A percentile compares a stretch with the other conserved stretches of the same genome.
These are phyloP conservation scores for Pterostichus niger DNA, from an alignment of 2,888 invertebrate genomes.

Conservation along the genomic window DNA sequence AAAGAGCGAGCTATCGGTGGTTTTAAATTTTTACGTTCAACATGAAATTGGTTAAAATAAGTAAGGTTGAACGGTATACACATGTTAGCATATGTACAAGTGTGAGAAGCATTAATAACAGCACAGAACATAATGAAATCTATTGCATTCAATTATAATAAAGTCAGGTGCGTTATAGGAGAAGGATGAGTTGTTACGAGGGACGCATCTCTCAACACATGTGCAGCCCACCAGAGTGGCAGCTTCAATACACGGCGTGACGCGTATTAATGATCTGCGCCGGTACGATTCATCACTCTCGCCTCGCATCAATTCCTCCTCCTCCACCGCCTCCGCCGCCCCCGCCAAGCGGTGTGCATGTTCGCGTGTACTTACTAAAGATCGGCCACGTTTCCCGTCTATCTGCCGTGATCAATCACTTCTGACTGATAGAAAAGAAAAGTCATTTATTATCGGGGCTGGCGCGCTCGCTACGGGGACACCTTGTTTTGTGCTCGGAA, in stretches of 20 bases:
- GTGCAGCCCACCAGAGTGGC: constrained; percentile 71
- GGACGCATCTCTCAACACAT: constrained; percentile 32
- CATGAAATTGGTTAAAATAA: too few relatives aligned
- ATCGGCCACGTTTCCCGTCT: constrained; percentile 77
- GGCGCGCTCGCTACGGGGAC: constrained; percentile 56
- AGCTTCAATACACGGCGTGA: constrained; percentile 77
- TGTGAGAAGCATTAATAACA: neutral
- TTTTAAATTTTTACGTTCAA: too few relatives aligned
- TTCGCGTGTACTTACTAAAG: constrained; percentile 71
- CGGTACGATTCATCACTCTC: constrained; percentile 77
- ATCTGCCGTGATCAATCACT: constrained; percentile 77
- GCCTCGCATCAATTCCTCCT: constrained; percentile 71
- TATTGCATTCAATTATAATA: constrained; percentile 7
- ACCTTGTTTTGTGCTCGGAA: constrained; percentile 66
- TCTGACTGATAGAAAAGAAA: constrained; percentile 77
- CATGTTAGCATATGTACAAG: too few relatives aligned
- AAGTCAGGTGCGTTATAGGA: constrained; percentile 27
- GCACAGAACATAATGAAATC: constrained; percentile 5
- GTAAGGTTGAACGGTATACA: too few relatives aligned
- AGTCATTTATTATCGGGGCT: constrained; percentile 76
- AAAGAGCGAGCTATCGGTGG: too few relatives aligned
- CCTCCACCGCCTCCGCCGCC: neutral
- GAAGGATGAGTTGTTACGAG: neutral
- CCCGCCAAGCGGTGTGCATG: constrained; percentile 36
- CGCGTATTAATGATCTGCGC: constrained; percentile 77